These are phyloP conservation scores for Columba janthina DNA, from an alignment of 2,113 vertebrate species.

Conservation along the genomic window DNA sequence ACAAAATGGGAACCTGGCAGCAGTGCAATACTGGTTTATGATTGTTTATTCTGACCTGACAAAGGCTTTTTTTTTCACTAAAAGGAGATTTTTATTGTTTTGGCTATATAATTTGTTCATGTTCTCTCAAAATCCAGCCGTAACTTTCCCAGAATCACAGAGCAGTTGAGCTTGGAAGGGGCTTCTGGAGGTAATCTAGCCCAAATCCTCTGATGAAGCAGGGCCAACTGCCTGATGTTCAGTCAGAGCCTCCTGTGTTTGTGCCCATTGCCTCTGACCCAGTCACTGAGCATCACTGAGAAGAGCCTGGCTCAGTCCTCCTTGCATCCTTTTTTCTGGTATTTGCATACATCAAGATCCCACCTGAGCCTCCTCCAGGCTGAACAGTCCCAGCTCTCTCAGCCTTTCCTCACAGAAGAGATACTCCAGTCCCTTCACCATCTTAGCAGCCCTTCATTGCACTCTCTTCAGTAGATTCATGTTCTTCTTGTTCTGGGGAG, in stretches of 20 bases:
- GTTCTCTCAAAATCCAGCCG: neutral
- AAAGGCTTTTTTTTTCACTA: neutral
- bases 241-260: neutral
- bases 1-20: neutral
- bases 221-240: neutral
- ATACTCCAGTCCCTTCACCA: neutral
- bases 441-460: neutral
- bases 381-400: neutral
- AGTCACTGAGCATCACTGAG: neutral
- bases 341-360: too few species aligned
- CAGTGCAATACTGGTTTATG: neutral
- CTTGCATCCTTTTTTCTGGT: too few species aligned
- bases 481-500: too few species aligned
- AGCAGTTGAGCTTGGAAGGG: too few species aligned
- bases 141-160: neutral
- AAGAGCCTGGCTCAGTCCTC: too few species aligned
- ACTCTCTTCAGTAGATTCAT: neutral
- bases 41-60: neutral
- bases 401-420: neutral
- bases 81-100: neutral
- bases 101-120: neutral
- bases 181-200: neutral
- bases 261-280: neutral
- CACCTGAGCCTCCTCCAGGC: too few species aligned
- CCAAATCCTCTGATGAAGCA: neutral